These are phyloP conservation scores for Musca domestica DNA, from an alignment of 1,140 invertebrate species.

Conservation along the genomic window DNA sequence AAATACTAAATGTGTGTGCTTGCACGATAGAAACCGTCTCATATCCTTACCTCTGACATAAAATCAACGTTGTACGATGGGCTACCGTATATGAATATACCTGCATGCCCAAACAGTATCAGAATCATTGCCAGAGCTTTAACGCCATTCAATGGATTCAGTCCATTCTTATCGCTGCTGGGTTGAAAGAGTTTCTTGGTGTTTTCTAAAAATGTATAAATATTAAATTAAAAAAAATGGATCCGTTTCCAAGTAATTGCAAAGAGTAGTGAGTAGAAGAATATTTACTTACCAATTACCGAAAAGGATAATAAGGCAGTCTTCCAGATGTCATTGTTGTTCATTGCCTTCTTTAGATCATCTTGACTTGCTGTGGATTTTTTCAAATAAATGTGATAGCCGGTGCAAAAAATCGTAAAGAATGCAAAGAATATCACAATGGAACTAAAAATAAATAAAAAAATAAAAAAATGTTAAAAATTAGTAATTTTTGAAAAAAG, in stretches of 20 bases:
- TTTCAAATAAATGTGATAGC: conserved; percentile 29
- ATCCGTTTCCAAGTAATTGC: conserved; percentile 49
- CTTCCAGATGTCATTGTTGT: conserved; percentile 24
- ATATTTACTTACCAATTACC: conserved; percentile 30
- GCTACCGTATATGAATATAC: conserved; percentile 64
- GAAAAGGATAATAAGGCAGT: conserved; percentile 34
- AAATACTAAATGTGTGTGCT: no score
- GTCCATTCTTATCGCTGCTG: conserved; percentile 58
- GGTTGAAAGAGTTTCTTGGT: conserved; percentile 58
- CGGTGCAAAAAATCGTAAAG: conserved; percentile 30
- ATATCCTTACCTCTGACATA: conserved; percentile 58
- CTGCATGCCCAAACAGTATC: conserved; percentile 64
- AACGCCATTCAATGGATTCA: conserved; percentile 66
- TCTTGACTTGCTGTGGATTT: conserved; percentile 11
- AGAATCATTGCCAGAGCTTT: conserved; percentile 65
- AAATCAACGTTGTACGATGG: conserved; percentile 64
- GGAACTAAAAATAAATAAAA: conserved; percentile 35
- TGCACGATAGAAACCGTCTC: background rate
- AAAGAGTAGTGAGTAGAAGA: conserved; percentile 31
- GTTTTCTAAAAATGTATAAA: conserved; percentile 61
- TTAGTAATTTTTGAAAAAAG: no score
- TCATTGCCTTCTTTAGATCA: conserved; percentile 12
- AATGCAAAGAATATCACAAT: conserved; percentile 41
- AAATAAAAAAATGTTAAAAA: conserved; percentile 13
- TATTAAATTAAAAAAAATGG: conserved; percentile 56